Conservation (phyloP, 2,113 vertebrate genomes). For the Ramphastos sulfuratus region DNA sequence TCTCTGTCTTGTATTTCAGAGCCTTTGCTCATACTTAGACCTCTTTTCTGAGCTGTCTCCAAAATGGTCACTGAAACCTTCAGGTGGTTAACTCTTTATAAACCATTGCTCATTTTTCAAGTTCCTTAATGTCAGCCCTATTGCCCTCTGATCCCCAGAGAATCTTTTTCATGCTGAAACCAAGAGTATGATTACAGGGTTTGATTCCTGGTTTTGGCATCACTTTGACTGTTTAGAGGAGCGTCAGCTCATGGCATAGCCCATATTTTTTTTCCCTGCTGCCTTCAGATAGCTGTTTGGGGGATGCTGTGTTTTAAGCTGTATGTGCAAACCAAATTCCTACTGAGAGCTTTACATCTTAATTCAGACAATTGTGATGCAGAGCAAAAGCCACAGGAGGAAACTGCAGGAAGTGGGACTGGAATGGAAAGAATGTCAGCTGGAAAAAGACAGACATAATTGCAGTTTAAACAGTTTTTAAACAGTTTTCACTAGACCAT, state of each 20-base stretch:
- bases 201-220: no score
- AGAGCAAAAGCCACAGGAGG: background rate
- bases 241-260: background rate
- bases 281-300: background rate
- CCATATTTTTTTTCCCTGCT: background rate
- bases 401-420: slow-evolving; percentile 19
- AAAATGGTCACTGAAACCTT: background rate
- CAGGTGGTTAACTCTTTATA: background rate
- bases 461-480: background rate
- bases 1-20: background rate
- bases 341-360: background rate
- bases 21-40: background rate
- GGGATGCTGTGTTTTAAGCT: background rate
- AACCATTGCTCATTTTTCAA: background rate
- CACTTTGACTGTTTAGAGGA: background rate
- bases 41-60: background rate
- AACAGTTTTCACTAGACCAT: slow-evolving; percentile 1
- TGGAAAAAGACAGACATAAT: slow-evolving; percentile 10
- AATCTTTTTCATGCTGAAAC: background rate
- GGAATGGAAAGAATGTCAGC: slow-evolving; percentile 44
- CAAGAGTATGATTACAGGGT: no score
- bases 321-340: background rate
- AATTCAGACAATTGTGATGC: background rate
- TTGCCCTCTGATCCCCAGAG: background rate
- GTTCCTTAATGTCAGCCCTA: background rate